Evolutionary conservation across 2,113 vertebrate genomes (phyloP).

Genomic region (Vicugna pacos): DNA sequence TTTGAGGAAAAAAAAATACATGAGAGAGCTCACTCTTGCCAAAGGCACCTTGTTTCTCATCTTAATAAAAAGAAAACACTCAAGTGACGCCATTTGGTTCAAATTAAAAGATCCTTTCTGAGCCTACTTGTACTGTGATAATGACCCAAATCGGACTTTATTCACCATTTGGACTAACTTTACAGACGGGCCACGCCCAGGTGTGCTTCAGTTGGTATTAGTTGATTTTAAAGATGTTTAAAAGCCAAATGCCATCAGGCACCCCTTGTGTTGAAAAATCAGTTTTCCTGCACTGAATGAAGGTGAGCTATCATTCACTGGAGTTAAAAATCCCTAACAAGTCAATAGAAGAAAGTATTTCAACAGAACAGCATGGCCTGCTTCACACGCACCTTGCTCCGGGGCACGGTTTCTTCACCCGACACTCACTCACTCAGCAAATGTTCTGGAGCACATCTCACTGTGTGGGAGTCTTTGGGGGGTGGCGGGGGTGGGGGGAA

Average conservation of each 20-base stretch:
- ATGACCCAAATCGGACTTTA: slow-evolving; percentile 54
- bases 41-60: background rate
- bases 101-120: slow-evolving; percentile 28
- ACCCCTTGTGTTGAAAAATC: slow-evolving; percentile 61
- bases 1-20: background rate
- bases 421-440: background rate
- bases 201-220: slow-evolving; percentile 53
- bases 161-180: slow-evolving; percentile 33
- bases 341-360: background rate
- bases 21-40: background rate
- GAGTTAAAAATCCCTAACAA: slow-evolving; percentile 18
- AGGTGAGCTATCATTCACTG: slow-evolving; percentile 32
- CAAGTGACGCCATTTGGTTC: background rate
- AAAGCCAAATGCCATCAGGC: slow-evolving; percentile 60
- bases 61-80: slow-evolving; percentile 44
- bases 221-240: slow-evolving; percentile 53
- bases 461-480: background rate
- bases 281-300: slow-evolving; percentile 24
- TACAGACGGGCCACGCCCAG: slow-evolving; percentile 3
- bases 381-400: background rate
- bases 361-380: background rate
- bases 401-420: background rate
- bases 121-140: background rate
- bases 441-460: background rate
- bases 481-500: background rate